Evolutionary conservation across 2,888 invertebrate genomes (phyloP), one percentile per base, ranked within the genome.

Genomic region (Scaptodrosophila latifasciaeformis): DNA sequence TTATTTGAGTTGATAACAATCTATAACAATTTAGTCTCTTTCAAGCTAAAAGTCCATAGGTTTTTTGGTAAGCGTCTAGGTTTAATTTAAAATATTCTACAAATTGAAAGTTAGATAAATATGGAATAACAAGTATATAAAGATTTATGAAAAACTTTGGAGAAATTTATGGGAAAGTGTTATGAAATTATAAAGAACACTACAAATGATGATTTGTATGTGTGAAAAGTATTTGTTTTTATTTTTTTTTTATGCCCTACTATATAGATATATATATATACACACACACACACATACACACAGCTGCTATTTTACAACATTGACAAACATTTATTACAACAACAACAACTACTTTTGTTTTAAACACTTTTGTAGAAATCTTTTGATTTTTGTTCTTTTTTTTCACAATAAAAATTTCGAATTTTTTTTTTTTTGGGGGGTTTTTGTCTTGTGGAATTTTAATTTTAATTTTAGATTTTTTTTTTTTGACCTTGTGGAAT

Each of bases 261-360:
- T 5, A 24, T 7, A 24, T 24, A 7, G 7, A 24, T 5, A 24
- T 24, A 24, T 24, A 24, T 3, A 24, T 7, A 24, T 24, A 46
- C 45, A 15, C 37, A 49, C 31, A 42, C 29, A 19, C 34, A 18
- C 31, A 54, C 18, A 13, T 39, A 46, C 60, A 61, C 64, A 67
- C 65, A 59, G 58, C 65, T 69, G 71, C 56, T 21, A 54, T 59
- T 53, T 69, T 68, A 43, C 46, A 72, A 70, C 77, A 72, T 56
- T 56, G 67, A 80, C 68, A 70, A 70, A 77, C 77, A 78, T 64
- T 68, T 58, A 71, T 68, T 65, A 80, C 81, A 80, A 80, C 79
- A 80, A 78, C 79, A 80, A 81, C 76, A 64, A 80, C 71, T 68
- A 78, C 61, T 61, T 51, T 44, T 66, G 67, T 54, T 53, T 40